These are phyloP conservation scores for Volucella zonaria DNA, from an alignment of 2,888 invertebrate genomes.

Conservation along the genomic window DNA sequence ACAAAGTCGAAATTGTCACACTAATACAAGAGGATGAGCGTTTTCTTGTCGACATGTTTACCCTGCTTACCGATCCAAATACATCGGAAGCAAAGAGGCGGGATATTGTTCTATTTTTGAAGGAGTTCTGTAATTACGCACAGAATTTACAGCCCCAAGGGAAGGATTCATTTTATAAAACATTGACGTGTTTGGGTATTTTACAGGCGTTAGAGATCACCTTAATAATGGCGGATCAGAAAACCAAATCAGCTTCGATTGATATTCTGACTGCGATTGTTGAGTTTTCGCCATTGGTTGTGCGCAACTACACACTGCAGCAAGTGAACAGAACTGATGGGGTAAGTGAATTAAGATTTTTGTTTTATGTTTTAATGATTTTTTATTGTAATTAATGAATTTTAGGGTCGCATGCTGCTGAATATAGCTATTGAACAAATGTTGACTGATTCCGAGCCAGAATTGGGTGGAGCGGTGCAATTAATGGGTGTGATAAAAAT, in stretches of 20 bases:
- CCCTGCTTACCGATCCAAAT: slow-evolving; percentile 93
- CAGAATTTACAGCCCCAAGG: slow-evolving; percentile 98
- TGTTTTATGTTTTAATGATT: slow-evolving; percentile 4
- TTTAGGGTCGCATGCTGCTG: slow-evolving; percentile 93
- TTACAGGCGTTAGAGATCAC: slow-evolving; percentile 95
- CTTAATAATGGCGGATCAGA: slow-evolving; percentile 94
- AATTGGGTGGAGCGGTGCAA: slow-evolving; percentile 98
- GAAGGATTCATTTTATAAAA: slow-evolving; percentile 98
- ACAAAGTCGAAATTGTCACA: slow-evolving; percentile 99
- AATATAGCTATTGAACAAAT: slow-evolving; percentile 99
- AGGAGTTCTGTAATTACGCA: slow-evolving; percentile 99
- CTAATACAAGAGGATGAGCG: slow-evolving; percentile 98
- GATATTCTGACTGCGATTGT: slow-evolving; percentile 99
- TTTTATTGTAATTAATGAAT: background rate
- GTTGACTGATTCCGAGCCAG: slow-evolving; percentile 97
- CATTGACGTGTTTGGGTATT: slow-evolving; percentile 93
- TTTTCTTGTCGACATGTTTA: slow-evolving; percentile 97
- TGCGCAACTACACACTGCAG: slow-evolving; percentile 97
- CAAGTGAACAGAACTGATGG: slow-evolving; percentile 94
- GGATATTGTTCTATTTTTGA: slow-evolving; percentile 97
- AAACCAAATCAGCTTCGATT: slow-evolving; percentile 97
- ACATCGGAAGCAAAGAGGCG: slow-evolving; percentile 93
- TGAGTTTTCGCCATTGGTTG: slow-evolving; percentile 98
- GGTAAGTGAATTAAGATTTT: slow-evolving; percentile 83
- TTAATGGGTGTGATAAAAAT: slow-evolving; percentile 96